Evolutionary conservation across 2,888 invertebrate species (phyloP).

Genomic region (Poecilus cupreus): DNA sequence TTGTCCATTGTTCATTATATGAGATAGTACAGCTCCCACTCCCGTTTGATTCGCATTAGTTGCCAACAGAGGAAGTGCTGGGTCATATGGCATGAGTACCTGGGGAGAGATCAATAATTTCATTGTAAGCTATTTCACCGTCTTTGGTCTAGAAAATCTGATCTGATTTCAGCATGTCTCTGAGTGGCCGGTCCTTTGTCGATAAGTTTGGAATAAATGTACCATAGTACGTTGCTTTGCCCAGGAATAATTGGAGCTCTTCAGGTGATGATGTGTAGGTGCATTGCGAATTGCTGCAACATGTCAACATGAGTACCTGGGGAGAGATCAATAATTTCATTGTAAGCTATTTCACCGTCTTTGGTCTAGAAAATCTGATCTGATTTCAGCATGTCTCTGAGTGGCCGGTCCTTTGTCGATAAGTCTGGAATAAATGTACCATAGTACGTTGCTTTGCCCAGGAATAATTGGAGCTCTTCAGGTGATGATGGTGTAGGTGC

Average conservation of each 20-base stretch:
- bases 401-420: slow-evolving; percentile 55
- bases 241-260: slow-evolving; percentile 58
- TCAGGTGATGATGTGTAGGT: slow-evolving; percentile 45
- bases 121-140: slow-evolving; percentile 43
- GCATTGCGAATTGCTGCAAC: slow-evolving; percentile 50
- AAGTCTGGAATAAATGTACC: too few species aligned
- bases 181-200: slow-evolving; percentile 54
- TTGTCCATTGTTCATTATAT: neutral
- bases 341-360: slow-evolving; percentile 47
- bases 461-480: too few species aligned
- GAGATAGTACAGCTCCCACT: too few species aligned
- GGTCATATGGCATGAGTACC: slow-evolving; percentile 37
- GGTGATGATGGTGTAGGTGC: slow-evolving; percentile 49
- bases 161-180: neutral
- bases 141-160: slow-evolving; percentile 51
- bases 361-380: slow-evolving; percentile 47
- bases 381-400: neutral
- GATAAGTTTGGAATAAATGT: slow-evolving; percentile 60
- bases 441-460: too few species aligned
- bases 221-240: slow-evolving; percentile 58
- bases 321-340: slow-evolving; percentile 58
- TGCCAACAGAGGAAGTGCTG: slow-evolving; percentile 33
- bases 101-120: slow-evolving; percentile 59
- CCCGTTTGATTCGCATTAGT: slow-evolving; percentile 60
- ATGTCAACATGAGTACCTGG: slow-evolving; percentile 37